phyloP scores from a whole-genome alignment of 2,888 invertebrate genomes.

The Netelia fuscicornis region DNA sequence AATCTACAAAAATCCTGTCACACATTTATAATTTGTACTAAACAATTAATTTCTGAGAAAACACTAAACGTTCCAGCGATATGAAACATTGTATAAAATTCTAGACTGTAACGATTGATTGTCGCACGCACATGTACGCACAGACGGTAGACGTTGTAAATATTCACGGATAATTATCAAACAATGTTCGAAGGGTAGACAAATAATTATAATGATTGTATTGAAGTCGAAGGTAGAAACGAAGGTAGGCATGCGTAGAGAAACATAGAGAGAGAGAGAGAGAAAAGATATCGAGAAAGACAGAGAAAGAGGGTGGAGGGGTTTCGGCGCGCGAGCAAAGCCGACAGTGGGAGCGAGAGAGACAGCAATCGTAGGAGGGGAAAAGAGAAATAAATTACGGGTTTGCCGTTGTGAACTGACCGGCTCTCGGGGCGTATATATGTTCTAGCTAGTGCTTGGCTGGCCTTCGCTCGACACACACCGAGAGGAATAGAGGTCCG shows the following conservation, averaged over 20 bases:
- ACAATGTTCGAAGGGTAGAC: slow-evolving; percentile 81
- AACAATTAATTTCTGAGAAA: neutral
- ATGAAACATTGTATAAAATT: slow-evolving; percentile 2
- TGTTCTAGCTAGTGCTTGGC: slow-evolving; percentile 50
- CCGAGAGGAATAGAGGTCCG: slow-evolving; percentile 78
- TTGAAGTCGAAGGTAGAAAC: slow-evolving; percentile 78
- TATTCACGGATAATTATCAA: slow-evolving; percentile 80
- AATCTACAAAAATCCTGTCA: neutral
- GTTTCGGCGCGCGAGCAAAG: slow-evolving; percentile 67
- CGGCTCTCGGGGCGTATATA: slow-evolving; percentile 40
- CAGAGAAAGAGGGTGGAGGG: slow-evolving; percentile 70
- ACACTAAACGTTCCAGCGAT: neutral
- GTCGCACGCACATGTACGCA: slow-evolving; percentile 14
- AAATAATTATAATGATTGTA: slow-evolving; percentile 84
- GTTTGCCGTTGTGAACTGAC: slow-evolving; percentile 78
- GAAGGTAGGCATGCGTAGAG: slow-evolving; percentile 49
- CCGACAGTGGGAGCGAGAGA: slow-evolving; percentile 33
- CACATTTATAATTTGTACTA: too few species aligned
- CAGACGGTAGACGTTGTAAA: slow-evolving; percentile 36
- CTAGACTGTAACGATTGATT: slow-evolving; percentile 5
- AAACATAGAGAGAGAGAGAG: slow-evolving; percentile 66
- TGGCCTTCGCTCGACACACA: slow-evolving; percentile 75
- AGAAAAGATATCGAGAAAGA: slow-evolving; percentile 12
- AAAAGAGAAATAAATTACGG: slow-evolving; percentile 82
- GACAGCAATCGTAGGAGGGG: slow-evolving; percentile 69